Evolutionary conservation across 1,140 invertebrate species (phyloP).

Genomic region (Zaprionus lachaisei): DNA sequence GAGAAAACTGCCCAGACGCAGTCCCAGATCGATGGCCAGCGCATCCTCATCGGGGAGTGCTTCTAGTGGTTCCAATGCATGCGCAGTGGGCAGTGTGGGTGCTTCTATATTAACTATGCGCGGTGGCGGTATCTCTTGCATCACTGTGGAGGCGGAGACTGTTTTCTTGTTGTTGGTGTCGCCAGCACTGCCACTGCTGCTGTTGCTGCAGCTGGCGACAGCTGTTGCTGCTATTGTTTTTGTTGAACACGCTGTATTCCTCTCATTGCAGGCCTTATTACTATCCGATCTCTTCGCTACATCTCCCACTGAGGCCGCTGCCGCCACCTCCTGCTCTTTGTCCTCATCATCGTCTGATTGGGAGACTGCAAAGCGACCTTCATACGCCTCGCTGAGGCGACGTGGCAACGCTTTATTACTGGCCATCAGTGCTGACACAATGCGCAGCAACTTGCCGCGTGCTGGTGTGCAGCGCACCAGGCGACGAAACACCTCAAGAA

Average conservation of each 20-base stretch:
- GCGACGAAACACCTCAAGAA: slow-evolving; percentile 90
- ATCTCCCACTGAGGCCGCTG: not conserved
- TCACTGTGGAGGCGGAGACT: not conserved
- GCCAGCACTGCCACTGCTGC: not conserved
- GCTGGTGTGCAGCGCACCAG: slow-evolving; percentile 90
- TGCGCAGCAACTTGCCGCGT: slow-evolving; percentile 88
- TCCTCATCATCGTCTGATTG: slow-evolving; percentile 1
- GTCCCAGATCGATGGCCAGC: slow-evolving; percentile 85
- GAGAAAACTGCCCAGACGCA: slow-evolving; percentile 90
- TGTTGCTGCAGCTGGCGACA: not conserved
- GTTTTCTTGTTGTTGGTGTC: slow-evolving; percentile 1
- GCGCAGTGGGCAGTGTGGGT: slow-evolving; percentile 14
- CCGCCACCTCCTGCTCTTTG: not conserved
- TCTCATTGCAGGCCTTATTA: not conserved
- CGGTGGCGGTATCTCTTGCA: not conserved
- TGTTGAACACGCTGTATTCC: not conserved
- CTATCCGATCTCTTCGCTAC: not conserved
- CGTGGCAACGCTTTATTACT: slow-evolving; percentile 62
- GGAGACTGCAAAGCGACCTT: slow-evolving; percentile 23
- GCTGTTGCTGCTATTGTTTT: not conserved
- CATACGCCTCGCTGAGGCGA: slow-evolving; percentile 61
- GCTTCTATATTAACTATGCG: not conserved
- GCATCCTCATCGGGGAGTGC: slow-evolving; percentile 27
- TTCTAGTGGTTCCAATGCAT: slow-evolving; percentile 10
- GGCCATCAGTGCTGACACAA: slow-evolving; percentile 87